These are phyloP conservation scores for Lytechinus variegatus DNA, from an alignment of 35 echinoderm and acorn worm species.

Conservation along the genomic window DNA sequence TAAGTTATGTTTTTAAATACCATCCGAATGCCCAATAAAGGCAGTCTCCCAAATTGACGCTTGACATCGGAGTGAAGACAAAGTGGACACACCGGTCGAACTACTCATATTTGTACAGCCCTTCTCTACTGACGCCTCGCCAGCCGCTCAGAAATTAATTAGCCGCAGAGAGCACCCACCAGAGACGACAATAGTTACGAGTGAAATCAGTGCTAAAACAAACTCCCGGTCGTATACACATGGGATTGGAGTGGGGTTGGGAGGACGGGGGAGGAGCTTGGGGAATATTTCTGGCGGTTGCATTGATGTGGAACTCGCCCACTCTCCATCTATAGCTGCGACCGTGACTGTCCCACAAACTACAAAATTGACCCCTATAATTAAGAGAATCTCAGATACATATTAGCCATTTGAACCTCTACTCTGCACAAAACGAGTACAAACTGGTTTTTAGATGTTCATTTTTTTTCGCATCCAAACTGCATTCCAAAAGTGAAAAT, in stretches of 20 bases:
- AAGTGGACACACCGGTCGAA: neutral
- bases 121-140: conserved; percentile 6
- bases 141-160: conserved; percentile 18
- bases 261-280: neutral
- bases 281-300: no score
- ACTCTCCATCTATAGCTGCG: no score
- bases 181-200: neutral
- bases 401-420: no score
- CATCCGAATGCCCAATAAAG: neutral
- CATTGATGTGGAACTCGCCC: no score
- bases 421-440: no score
- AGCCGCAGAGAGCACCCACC: neutral
- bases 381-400: no score
- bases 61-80: neutral
- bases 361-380: no score
- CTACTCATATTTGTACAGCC: conserved; percentile 18
- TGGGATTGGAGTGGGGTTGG: neutral
- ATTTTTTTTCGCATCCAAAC: no score
- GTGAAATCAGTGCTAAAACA: conserved; percentile 10
- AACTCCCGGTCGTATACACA: neutral
- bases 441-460: no score
- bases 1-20: neutral
- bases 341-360: no score
- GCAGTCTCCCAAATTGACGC: neutral
- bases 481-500: no score